These are phyloP conservation scores for Heliconius melpomene DNA, from an alignment of 1,140 invertebrate genomes.

Conservation along the genomic window DNA sequence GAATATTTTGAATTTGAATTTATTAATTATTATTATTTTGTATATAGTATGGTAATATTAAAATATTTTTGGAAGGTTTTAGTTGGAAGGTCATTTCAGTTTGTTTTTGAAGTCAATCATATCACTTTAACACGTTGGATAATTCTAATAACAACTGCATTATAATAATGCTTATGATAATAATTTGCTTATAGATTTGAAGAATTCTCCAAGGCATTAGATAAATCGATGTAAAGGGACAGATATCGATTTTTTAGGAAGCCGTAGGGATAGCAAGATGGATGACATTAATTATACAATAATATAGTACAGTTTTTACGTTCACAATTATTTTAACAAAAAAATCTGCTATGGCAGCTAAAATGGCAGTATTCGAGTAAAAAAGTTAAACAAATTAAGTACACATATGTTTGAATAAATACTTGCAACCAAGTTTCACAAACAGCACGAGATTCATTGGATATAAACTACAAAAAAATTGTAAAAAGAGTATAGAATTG, in stretches of 20 bases:
- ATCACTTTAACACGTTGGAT: conserved; percentile 43
- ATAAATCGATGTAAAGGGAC: background rate
- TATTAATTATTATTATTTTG: too few species aligned
- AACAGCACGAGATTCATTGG: background rate
- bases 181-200: conserved; percentile 24
- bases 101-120: conserved; percentile 30
- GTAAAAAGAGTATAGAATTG: background rate
- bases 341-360: background rate
- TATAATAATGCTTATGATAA: conserved; percentile 35
- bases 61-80: conserved; percentile 10
- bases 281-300: conserved; percentile 8
- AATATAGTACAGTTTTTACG: background rate
- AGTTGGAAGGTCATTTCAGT: background rate
- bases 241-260: conserved; percentile 23
- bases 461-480: background rate
- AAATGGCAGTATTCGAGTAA: conserved; percentile 2
- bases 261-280: conserved; percentile 49
- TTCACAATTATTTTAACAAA: background rate
- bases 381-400: background rate
- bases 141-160: conserved; percentile 49
- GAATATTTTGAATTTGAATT: too few species aligned
- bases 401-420: background rate
- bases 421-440: background rate
- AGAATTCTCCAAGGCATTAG: conserved; percentile 36
- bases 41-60: background rate